Evolutionary conservation across 2,888 invertebrate genomes (phyloP), one percentile per base, ranked within the genome.

Genomic region (Diarsia mendica): DNA sequence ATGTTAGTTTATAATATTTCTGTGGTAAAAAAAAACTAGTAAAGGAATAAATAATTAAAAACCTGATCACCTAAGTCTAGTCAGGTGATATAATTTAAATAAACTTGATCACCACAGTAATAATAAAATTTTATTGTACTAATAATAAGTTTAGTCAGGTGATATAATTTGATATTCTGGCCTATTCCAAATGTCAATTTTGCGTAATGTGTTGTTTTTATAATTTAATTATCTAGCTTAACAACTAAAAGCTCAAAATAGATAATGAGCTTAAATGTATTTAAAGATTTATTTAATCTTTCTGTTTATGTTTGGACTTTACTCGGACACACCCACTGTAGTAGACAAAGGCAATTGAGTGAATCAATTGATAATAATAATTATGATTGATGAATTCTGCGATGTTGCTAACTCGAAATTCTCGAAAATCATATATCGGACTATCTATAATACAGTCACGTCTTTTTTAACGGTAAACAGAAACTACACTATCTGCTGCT

Each of bases 321-420:
- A 60, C 5, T 10, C 51, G 28, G 68, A 77, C 77, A 77, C 75
- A 61, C 77, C 60, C 77, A 53, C 68, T 11, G 0, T 46, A 33
- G 0, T 13, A 13, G 10, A 51, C 75, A 66, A 77, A 77, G 46
- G 23, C 33, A 11, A 75, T 58, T 9, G 51, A 76, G 10, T 28
- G 3, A 58, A 28, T 48, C 46, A 61, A 10, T 18, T 51, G 49
- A 23, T 60, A 39, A 48, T 23, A 44, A n/a, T 44, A 28, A 28
- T 28, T 28, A 6, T 23, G 44, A 63, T 63, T 44, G 63, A 23
- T 44, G 8, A 44, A 61, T 63, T 46, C 1, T 63, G 39, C 20
- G 20, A 39, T 28, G 23, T 61, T 74, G 2, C 18, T 10, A 51
- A 51, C 51, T 46, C 18, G 44, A n/a, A 63, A 44, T 8, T 23